Base-by-base conservation (phyloP, 1,140 invertebrate species). In the Drosophila pallidifrons region DNA sequence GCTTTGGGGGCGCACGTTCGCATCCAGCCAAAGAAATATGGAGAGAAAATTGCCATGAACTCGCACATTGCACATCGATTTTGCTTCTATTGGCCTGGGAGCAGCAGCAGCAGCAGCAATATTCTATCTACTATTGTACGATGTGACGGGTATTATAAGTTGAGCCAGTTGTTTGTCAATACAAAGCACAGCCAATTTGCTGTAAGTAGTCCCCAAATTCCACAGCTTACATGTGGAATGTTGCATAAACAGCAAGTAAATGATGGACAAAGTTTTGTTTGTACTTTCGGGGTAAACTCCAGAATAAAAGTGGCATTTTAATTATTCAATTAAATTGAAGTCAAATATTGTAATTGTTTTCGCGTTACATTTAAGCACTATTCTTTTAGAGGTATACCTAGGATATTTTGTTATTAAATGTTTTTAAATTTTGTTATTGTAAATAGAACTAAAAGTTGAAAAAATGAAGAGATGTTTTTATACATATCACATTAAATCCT, bases 21-120 rank as follows among this genome's bases (percentile, higher is more conserved):
- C 57, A 30, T 20, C 47, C 47, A 46, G 16, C 20, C 16, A 38
- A 25, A 61, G 41, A 55, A 74, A 68, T 74, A 69, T 75, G 72
- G 58, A 70, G 66, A 63, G 72, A 70, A 75, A 75, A 75, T 75
- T 75, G 66, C 51, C 32, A 75, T 70, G 58, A 68, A 63, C 72
- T 66, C 64, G 65, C 72, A 69, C 72, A 69, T 69, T 60, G 65
- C 43, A 68, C 65, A 75, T 75, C 58, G 66, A 63, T 70, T 70
- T 41, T 25, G 43, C 25, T 49, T 20, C 71, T 59, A 65, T 55
- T 49, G 46, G 38, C 20, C 11, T 20, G 13, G 10, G 45, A 16
- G 25, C 15, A 47, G 25, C 41, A 30, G 3, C 16, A 49, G 16
- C 38, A 7, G n/a, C 25, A 8, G 5, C 13, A 38, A 3, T 38